phyloP scores from a whole-genome alignment of 2,888 invertebrate genomes.

The Drosophila prostipennis region DNA sequence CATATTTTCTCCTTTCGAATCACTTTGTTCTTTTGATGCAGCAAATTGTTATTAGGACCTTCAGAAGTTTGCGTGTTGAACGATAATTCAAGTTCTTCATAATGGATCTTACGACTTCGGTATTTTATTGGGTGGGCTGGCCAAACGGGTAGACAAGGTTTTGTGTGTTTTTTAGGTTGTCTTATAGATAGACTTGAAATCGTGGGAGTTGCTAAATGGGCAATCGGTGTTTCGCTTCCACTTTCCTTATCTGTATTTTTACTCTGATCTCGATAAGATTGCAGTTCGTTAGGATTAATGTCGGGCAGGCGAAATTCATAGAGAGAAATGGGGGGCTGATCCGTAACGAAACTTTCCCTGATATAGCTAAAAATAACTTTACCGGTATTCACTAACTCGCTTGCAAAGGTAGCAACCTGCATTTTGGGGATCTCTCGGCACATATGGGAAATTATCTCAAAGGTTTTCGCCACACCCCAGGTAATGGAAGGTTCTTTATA shows the following conservation, averaged over 20 bases:
- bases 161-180: neutral
- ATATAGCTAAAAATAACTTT: neutral
- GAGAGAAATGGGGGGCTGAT: neutral
- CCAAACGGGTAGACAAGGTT: slow-evolving; percentile 38
- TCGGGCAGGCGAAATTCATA: slow-evolving; percentile 63
- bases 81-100: slow-evolving; percentile 19
- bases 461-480: neutral
- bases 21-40: neutral
- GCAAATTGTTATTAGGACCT: neutral
- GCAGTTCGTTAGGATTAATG: slow-evolving; percentile 4
- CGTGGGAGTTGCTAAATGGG: neutral
- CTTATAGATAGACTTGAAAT: neutral
- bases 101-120: slow-evolving; percentile 17
- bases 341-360: neutral
- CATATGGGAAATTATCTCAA: slow-evolving; percentile 15
- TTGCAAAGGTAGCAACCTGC: slow-evolving; percentile 25
- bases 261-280: neutral
- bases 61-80: neutral
- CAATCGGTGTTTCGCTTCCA: neutral
- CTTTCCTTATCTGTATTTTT: neutral
- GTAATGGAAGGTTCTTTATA: neutral
- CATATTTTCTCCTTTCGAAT: neutral
- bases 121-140: slow-evolving; percentile 36
- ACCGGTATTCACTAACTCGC: neutral
- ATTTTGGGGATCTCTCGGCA: slow-evolving; percentile 23